A percentile compares a stretch with the other conserved stretches of the same genome.
These are phyloP conservation scores for Drosophila rhopaloa DNA, from an alignment of 1,140 invertebrate species.

Conservation along the genomic window DNA sequence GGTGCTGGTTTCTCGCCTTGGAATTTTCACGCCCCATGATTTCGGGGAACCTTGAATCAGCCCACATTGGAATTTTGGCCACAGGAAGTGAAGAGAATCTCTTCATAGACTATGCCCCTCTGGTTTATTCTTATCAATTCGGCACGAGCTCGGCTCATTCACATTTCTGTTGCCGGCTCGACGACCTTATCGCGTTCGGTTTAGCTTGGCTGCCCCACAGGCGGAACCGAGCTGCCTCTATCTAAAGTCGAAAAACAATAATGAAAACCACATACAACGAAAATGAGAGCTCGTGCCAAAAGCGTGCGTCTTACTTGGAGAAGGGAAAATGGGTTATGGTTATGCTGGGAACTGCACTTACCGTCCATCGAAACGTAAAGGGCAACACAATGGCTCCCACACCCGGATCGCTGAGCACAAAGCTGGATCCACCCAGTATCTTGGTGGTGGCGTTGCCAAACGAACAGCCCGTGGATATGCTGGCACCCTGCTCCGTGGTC, in stretches of 20 bases:
- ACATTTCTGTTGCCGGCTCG: conserved; percentile 48
- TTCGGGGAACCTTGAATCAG: background rate
- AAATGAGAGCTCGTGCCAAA: conserved; percentile 65
- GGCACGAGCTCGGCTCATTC: conserved; percentile 44
- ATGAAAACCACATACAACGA: conserved; percentile 3
- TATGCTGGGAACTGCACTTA: conserved; percentile 86
- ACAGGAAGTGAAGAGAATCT: conserved; percentile 20
- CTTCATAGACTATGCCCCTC: conserved; percentile 6
- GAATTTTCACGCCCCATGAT: conserved; percentile 25
- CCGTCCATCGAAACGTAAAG: conserved; percentile 96
- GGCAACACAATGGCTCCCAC: conserved; percentile 91
- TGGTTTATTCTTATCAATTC: conserved; percentile 29
- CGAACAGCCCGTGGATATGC: conserved; percentile 90
- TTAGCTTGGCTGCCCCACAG: conserved; percentile 30
- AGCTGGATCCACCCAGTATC: conserved; percentile 94
- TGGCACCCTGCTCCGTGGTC: conserved; percentile 87
- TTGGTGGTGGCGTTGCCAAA: conserved; percentile 94
- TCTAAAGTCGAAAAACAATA: conserved; percentile 24
- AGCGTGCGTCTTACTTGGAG: conserved; percentile 51
- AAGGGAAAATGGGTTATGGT: background rate
- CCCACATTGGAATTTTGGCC: conserved; percentile 13
- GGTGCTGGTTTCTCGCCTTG: conserved; percentile 1
- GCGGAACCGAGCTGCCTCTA: conserved; percentile 41
- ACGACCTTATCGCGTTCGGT: conserved; percentile 32
- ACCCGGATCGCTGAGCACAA: conserved; percentile 92